Percentiles rank a stretch among this genome's conserved stretches.
phyloP scores from a whole-genome alignment of 2,888 invertebrate species.

The Acrobasis repandana region DNA sequence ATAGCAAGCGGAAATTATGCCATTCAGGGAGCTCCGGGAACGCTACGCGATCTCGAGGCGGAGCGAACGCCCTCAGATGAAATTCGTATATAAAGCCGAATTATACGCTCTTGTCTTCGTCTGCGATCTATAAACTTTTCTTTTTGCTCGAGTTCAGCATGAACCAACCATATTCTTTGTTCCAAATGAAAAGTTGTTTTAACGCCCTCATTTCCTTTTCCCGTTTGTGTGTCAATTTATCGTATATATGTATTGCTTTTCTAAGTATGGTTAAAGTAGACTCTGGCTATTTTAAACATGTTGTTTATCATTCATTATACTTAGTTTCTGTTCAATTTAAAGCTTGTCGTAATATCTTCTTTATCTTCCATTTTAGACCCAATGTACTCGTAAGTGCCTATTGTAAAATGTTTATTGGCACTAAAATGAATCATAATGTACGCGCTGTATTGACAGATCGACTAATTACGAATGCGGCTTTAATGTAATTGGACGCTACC shows the following conservation, averaged over 20 bases:
- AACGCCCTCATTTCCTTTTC: background rate
- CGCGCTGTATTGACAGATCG: slow-evolving; percentile 1
- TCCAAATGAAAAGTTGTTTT: background rate
- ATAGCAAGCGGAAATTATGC: slow-evolving; percentile 61
- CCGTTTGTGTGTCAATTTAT: background rate
- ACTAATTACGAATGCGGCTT: slow-evolving; percentile 3
- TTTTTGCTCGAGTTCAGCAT: background rate
- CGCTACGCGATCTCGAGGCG: slow-evolving; percentile 10
- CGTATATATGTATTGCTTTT: background rate
- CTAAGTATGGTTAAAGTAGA: too few relatives aligned
- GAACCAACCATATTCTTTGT: slow-evolving; percentile 5
- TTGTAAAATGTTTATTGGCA: background rate
- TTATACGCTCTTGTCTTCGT: slow-evolving; percentile 14
- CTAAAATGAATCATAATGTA: background rate
- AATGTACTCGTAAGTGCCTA: background rate
- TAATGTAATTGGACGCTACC: slow-evolving; percentile 8
- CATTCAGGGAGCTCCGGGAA: slow-evolving; percentile 44
- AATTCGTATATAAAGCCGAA: slow-evolving; percentile 18
- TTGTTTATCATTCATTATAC: background rate
- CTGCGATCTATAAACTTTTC: background rate
- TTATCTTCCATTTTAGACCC: background rate
- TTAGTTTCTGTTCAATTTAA: background rate
- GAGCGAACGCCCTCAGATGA: slow-evolving; percentile 15
- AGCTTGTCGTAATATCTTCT: background rate
- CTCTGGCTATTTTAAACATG: background rate